Evolutionary conservation across 1,140 invertebrate species (phyloP).

Genomic region (Bombyx mori): DNA sequence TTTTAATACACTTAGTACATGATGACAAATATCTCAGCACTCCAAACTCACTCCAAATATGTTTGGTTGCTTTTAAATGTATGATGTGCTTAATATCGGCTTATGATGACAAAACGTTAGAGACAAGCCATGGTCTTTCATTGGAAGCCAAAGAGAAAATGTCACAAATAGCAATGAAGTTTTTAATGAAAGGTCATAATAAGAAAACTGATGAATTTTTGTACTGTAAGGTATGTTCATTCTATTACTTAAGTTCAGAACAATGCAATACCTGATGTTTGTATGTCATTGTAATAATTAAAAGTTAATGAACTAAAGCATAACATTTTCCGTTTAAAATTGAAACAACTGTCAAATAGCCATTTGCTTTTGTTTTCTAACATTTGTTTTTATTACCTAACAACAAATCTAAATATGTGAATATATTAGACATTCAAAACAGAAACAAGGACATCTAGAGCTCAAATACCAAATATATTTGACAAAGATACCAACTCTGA

Average conservation of each 20-base stretch:
- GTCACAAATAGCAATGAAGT: slow-evolving; percentile 32
- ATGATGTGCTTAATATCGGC: slow-evolving; percentile 30
- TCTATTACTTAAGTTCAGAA: slow-evolving; percentile 8
- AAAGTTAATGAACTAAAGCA: too few relatives aligned
- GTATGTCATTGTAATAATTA: neutral
- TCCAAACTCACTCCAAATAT: slow-evolving; percentile 38
- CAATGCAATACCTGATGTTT: neutral
- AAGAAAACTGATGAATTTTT: slow-evolving; percentile 48
- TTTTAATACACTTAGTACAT: slow-evolving; percentile 36
- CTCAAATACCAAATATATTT: too few relatives aligned
- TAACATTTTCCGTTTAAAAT: too few relatives aligned
- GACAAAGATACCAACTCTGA: too few relatives aligned
- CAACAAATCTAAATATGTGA: too few relatives aligned
- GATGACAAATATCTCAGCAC: slow-evolving; percentile 20
- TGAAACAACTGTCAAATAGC: too few relatives aligned
- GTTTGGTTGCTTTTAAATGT: slow-evolving; percentile 41
- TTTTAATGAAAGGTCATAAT: slow-evolving; percentile 37
- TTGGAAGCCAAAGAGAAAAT: slow-evolving; percentile 33
- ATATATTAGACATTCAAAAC: too few relatives aligned
- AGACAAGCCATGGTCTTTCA: slow-evolving; percentile 9
- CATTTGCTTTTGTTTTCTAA: too few relatives aligned
- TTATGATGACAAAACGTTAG: slow-evolving; percentile 31
- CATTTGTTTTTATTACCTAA: too few relatives aligned
- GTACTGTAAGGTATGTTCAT: slow-evolving; percentile 40
- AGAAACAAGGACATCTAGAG: too few relatives aligned